phyloP scores from a whole-genome alignment of 1,140 invertebrate species.

The Cyrtorhinus lividipennis region DNA sequence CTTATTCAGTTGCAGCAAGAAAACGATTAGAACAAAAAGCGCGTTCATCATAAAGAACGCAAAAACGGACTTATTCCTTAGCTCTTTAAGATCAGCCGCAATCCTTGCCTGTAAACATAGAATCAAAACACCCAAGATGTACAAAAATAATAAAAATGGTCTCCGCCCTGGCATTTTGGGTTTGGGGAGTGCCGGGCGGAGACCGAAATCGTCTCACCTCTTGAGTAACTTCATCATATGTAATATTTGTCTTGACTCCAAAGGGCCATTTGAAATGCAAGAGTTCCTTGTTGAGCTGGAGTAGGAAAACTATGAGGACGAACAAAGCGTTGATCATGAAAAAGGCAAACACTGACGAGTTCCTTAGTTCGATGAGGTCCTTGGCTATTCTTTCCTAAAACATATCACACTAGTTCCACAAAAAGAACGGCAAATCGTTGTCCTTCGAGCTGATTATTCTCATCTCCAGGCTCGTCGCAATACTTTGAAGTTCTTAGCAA shows the following conservation, averaged over 20 bases:
- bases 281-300: conserved; percentile 90
- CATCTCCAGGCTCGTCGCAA: background rate
- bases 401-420: conserved; percentile 15
- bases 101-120: conserved; percentile 61
- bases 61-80: conserved; percentile 92
- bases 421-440: background rate
- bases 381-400: conserved; percentile 71
- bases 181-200: background rate
- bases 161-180: background rate
- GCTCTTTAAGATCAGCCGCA: conserved; percentile 72
- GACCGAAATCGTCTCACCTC: conserved; percentile 50
- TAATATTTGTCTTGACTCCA: conserved; percentile 85
- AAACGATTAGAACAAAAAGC: conserved; percentile 95
- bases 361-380: conserved; percentile 82
- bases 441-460: background rate
- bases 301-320: conserved; percentile 92
- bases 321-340: conserved; percentile 97
- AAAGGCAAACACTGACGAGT: conserved; percentile 89
- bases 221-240: conserved; percentile 68
- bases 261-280: conserved; percentile 87
- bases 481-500: no score
- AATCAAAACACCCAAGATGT: conserved; percentile 13
- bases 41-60: conserved; percentile 99
- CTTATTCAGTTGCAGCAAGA: conserved; percentile 96
- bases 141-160: conserved; percentile 11